Base-by-base conservation (phyloP, 2,888 invertebrate genomes). In the Pecten maximus region DNA sequence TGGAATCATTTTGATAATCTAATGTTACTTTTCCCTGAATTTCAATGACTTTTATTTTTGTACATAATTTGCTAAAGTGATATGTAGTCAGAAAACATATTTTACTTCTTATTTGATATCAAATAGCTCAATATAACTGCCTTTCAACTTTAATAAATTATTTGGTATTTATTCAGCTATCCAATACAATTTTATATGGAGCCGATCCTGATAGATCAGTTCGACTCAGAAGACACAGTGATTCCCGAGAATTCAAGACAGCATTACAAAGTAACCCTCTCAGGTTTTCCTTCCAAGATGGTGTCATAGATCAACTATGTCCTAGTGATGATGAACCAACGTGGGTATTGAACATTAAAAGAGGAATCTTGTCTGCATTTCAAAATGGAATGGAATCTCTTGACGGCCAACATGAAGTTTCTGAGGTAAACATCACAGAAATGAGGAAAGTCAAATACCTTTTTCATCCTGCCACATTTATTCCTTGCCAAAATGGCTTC, bases 381-480 rank as follows among this genome's bases (percentile, higher is more conserved):
- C 99, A 99, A 96, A 99, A 99, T 96, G 98, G 98, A 92, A 99
- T 99, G 99, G 97, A 96, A 35, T 94, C 98, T 92, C 98, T 99
- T 94, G 98, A 98, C 96, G 97, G 98, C 15, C 92, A 93, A n/a
- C 91, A 94, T 89, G 93, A 90, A 54, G 92, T 94, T 15, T 90
- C 89, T 19, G 95, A 95, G 94, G 96, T 96, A 88, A 89, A 90
- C 88, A 23, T 54, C 6, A n/a, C 23, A 54, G n/a, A 23, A 19
- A n/a, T 23, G 23, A 19, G 54, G 2, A 54, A 50, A 16, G 2
- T 50, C 50, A 19, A 19, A 54, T 6, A 6, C 54, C 54, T 50
- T 50, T 8, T 50, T 19, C 2, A 19, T 19, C 50, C 50, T 50
- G 50, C 19, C n/a, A n/a, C n/a, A n/a, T n/a, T n/a, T n/a, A n/a